Evolutionary conservation across 2,888 invertebrate species (phyloP).

Genomic region (Drosophila sordidapex): DNA sequence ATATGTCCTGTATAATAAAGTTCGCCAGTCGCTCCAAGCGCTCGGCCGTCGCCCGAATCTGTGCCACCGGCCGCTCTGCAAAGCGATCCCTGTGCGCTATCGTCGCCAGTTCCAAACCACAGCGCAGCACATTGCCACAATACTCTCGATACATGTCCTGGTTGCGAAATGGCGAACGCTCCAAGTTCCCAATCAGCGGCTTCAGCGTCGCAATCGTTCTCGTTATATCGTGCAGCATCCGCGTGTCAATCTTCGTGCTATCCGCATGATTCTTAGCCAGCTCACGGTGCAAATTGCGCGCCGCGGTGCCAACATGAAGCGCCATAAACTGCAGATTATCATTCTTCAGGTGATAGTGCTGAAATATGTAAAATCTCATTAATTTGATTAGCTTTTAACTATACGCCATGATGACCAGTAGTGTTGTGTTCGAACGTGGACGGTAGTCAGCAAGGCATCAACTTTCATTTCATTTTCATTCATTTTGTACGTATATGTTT

Average conservation of each 20-base stretch:
- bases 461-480: background rate
- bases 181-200: conserved; percentile 95
- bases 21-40: conserved; percentile 92
- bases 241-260: conserved; percentile 89
- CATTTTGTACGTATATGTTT: background rate
- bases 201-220: conserved; percentile 93
- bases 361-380: conserved; percentile 40
- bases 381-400: background rate
- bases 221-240: conserved; percentile 93
- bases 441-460: background rate
- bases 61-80: conserved; percentile 93
- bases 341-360: conserved; percentile 96
- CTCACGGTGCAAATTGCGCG: conserved; percentile 91
- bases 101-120: conserved; percentile 94
- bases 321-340: conserved; percentile 97
- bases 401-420: background rate
- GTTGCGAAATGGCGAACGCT: conserved; percentile 86
- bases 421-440: background rate
- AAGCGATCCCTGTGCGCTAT: conserved; percentile 96
- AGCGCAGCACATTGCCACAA: conserved; percentile 90
- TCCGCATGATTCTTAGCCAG: conserved; percentile 86
- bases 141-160: conserved; percentile 88
- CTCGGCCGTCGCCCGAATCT: conserved; percentile 89
- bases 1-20: conserved; percentile 93
- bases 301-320: conserved; percentile 92